Conservation (phyloP, 1,140 invertebrate genomes). For the Zaprionus lachaisei region DNA sequence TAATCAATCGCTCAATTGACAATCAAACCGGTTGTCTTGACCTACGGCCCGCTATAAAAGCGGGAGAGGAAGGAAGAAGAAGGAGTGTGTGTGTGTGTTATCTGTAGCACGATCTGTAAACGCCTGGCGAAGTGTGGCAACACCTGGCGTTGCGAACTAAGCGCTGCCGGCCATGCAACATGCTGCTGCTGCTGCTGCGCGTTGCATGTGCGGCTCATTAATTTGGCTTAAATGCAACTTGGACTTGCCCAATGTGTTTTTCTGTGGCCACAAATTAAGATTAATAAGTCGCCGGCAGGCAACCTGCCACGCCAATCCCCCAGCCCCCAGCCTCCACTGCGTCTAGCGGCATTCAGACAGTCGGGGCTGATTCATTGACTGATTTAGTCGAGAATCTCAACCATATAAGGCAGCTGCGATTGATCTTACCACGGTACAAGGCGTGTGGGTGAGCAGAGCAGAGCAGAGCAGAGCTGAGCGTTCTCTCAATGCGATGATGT, state of each 20-base stretch:
- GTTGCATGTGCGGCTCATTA: constrained; percentile 41
- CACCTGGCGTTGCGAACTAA: constrained; percentile 1
- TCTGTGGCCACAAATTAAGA: constrained; percentile 42
- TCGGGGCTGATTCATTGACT: constrained; percentile 31
- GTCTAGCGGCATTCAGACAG: constrained; percentile 37
- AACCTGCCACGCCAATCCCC: constrained; percentile 11
- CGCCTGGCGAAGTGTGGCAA: constrained; percentile 1
- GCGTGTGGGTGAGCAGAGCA: neutral
- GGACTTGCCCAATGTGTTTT: neutral
- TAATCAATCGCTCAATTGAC: constrained; percentile 13
- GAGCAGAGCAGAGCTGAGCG: too few species aligned
- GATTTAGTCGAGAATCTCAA: neutral
- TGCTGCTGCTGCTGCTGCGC: neutral
- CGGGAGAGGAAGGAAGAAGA: neutral
- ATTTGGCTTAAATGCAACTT: constrained; percentile 34
- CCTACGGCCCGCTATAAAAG: neutral
- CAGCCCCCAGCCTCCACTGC: neutral
- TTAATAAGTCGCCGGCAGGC: constrained; percentile 44
- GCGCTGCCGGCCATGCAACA: constrained; percentile 9
- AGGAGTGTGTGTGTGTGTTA: neutral
- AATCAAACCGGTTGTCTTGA: constrained; percentile 20
- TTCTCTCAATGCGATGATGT: constrained; percentile 54
- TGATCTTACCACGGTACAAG: constrained; percentile 26
- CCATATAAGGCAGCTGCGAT: constrained; percentile 32
- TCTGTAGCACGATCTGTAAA: constrained; percentile 30